Evolutionary conservation across 2,888 invertebrate genomes (phyloP), one percentile per base, ranked within the genome.

Genomic region (Zelleria hepariella): DNA sequence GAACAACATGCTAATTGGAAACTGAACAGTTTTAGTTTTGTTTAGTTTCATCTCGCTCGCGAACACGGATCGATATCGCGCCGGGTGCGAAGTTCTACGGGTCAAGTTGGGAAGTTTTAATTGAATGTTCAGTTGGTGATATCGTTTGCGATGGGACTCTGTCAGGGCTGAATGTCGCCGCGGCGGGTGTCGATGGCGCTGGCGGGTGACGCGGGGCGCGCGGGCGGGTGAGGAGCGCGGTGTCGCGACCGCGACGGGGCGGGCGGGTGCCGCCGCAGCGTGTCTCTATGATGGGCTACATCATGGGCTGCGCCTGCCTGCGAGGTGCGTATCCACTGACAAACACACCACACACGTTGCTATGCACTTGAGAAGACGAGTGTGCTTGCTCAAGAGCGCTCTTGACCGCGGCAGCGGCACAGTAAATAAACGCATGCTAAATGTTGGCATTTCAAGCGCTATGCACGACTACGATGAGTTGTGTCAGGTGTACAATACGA

Each of bases 301-400:
- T 95, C 91, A 95, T 95, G 96, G 95, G 95, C 87, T 96, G 95
- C 91, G 94, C 95, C 89, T 96, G 95, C 91, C 92, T 96, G 89
- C 94, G 95, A 95, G 95, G 95, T 95, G 3, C 10, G 32, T 32
- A 3, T 32, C 7, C 26, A 26, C 7, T 5, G 5, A 26, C 26
- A 4, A 7, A 5, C 7, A 5, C 26, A 26, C 7, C 32, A 32
- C 32, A 6, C 6, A 32, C 2, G 32, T 42, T 42, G 32, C 15
- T 42, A 42, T 42, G 32, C 32, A 15, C 10, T 42, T 42, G 26
- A 26, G 26, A 26, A 26, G 4, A 26, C 7, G 7, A 5, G 7
- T 26, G 5, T 26, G 4, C 4, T 26, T 26, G 4, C 26, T 26
- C 26, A 7, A 26, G 4, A 42, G 1, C 5, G 4, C 32, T 32